Evolutionary conservation across 2,888 invertebrate species (phyloP).

Genomic region (Cataglyphis livida): DNA sequence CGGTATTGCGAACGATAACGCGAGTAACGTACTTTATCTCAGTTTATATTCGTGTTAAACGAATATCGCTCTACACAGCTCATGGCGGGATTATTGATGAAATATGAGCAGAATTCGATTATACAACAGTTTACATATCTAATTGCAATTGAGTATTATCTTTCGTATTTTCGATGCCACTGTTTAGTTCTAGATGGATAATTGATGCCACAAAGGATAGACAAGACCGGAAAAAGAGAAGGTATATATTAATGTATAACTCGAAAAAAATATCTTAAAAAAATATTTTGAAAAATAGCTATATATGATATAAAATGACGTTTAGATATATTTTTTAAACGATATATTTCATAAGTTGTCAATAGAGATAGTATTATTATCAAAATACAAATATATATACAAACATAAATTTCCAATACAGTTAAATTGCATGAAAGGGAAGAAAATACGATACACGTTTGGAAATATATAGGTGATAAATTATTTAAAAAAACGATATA

Average conservation of each 20-base stretch:
- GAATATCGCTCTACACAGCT: slow-evolving; percentile 35
- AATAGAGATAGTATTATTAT: neutral
- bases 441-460: neutral
- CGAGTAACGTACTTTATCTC: slow-evolving; percentile 46
- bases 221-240: neutral
- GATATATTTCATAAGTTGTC: slow-evolving; percentile 6
- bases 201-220: neutral
- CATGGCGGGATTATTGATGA: slow-evolving; percentile 38
- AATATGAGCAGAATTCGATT: slow-evolving; percentile 34
- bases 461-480: neutral
- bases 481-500: neutral
- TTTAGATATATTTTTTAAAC: neutral
- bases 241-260: neutral
- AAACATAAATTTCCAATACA: neutral
- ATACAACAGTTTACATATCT: slow-evolving; percentile 31
- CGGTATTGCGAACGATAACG: slow-evolving; percentile 39
- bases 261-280: neutral
- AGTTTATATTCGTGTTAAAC: slow-evolving; percentile 50
- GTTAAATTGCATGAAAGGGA: neutral
- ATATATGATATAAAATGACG: neutral
- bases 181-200: neutral
- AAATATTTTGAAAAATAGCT: neutral
- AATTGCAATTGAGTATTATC: slow-evolving; percentile 28
- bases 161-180: neutral
- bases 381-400: neutral